These are phyloP conservation scores for Carterocephalus palaemon DNA, from an alignment of 2,888 invertebrate genomes.

Conservation along the genomic window DNA sequence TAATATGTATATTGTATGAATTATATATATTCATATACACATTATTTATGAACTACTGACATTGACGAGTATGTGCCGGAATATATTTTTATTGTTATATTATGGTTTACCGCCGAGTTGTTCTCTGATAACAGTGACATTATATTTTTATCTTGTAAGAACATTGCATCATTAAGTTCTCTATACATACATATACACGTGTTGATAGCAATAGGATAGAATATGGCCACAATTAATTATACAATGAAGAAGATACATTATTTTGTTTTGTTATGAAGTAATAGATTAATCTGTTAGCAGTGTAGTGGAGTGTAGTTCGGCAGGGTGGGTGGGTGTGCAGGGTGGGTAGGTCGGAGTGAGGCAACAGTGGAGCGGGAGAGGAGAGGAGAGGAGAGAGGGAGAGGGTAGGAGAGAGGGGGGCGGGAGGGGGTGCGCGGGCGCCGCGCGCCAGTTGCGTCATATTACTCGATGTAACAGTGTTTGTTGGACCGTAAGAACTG, in stretches of 20 bases:
- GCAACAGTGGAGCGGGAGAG: background rate
- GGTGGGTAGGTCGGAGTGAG: conserved; percentile 15
- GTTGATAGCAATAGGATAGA: conserved; percentile 61
- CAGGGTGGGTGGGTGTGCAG: conserved; percentile 59
- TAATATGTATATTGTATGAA: conserved; percentile 39
- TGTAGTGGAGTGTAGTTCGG: conserved; percentile 51
- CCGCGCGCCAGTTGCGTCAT: conserved; percentile 24
- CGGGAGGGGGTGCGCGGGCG: conserved; percentile 9
- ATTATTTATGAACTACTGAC: conserved; percentile 58
- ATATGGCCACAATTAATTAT: conserved; percentile 52
- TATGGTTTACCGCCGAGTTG: conserved; percentile 51
- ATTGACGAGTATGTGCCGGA: conserved; percentile 43
- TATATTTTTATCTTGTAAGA: conserved; percentile 49
- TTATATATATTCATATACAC: conserved; percentile 64
- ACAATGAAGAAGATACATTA: conserved; percentile 56
- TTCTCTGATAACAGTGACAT: conserved; percentile 50
- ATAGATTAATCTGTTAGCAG: conserved; percentile 71
- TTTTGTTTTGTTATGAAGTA: conserved; percentile 70
- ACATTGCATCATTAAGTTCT: conserved; percentile 66
- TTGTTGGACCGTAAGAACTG: conserved; percentile 69
- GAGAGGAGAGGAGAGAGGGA: background rate
- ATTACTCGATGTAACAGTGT: conserved; percentile 65
- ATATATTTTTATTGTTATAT: conserved; percentile 68
- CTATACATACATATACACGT: conserved; percentile 67
- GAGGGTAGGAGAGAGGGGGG: conserved; percentile 13